phyloP scores from a whole-genome alignment of 2,888 invertebrate species.

The Agrypnus murinus region DNA sequence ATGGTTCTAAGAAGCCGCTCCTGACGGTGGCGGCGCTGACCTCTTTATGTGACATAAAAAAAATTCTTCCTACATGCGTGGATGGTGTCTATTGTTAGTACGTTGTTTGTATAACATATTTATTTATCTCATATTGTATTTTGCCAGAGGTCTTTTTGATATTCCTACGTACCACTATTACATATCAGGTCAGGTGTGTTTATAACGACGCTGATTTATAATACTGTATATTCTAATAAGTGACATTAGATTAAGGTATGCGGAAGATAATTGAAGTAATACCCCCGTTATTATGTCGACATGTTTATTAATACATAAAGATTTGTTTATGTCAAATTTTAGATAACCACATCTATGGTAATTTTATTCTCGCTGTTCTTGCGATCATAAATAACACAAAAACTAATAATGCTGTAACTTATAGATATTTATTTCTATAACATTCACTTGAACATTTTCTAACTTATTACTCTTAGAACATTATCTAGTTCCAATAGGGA shows the following conservation, averaged over 20 bases:
- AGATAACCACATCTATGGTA: conserved; percentile 10
- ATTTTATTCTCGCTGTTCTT: conserved; percentile 1
- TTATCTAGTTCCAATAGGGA: too few relatives aligned
- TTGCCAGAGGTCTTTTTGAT: conserved; percentile 42
- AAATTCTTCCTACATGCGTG: conserved; percentile 44
- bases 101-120: conserved; percentile 42
- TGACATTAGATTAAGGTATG: conserved; percentile 37
- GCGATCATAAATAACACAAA: too few relatives aligned
- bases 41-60: conserved; percentile 50
- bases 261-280: conserved; percentile 41
- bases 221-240: conserved; percentile 23
- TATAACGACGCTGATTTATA: conserved; percentile 46
- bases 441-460: too few relatives aligned
- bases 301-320: conserved; percentile 21
- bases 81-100: conserved; percentile 49
- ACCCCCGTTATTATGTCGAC: conserved; percentile 24
- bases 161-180: conserved; percentile 47
- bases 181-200: conserved; percentile 42
- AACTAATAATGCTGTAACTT: too few relatives aligned
- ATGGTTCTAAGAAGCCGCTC: conserved; percentile 54
- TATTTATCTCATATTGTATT: conserved; percentile 42
- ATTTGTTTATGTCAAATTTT: conserved; percentile 28
- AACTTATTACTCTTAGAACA: too few relatives aligned
- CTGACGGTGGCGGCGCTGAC: conserved; percentile 52
- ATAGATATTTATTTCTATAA: too few relatives aligned